Evolutionary conservation across 2,888 invertebrate genomes (phyloP).

Genomic region (Idaea biselata): DNA sequence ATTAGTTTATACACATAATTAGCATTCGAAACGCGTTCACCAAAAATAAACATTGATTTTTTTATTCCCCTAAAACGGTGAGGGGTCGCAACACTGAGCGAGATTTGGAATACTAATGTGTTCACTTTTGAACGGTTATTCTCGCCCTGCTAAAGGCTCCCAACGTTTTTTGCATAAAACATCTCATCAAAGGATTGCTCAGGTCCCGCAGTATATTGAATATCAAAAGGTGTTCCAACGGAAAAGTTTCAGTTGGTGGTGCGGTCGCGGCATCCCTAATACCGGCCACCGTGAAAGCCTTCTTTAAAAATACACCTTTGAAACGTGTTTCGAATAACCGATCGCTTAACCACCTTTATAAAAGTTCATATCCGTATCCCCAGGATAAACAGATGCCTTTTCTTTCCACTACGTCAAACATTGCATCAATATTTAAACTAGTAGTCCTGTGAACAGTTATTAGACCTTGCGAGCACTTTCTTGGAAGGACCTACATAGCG

Average conservation of each 20-base stretch:
- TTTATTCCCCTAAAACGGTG: conserved; percentile 75
- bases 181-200: conserved; percentile 81
- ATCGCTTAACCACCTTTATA: conserved; percentile 29
- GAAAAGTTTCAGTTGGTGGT: conserved; percentile 66
- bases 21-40: conserved; percentile 74
- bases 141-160: conserved; percentile 72
- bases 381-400: conserved; percentile 5
- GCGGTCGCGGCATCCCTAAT: conserved; percentile 67
- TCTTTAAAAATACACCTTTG: conserved; percentile 77
- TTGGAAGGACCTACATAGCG: no score
- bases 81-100: conserved; percentile 57
- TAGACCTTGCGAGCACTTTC: no score
- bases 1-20: conserved; percentile 73
- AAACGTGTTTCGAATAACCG: conserved; percentile 73
- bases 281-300: conserved; percentile 69
- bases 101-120: conserved; percentile 77
- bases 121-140: conserved; percentile 78
- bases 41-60: conserved; percentile 80
- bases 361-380: conserved; percentile 6
- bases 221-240: conserved; percentile 77
- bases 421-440: conserved; percentile 6
- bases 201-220: conserved; percentile 77
- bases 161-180: conserved; percentile 81
- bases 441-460: background rate
- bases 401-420: conserved; percentile 1